These are phyloP conservation scores for Lithophane socia DNA, from an alignment of 2,888 invertebrate genomes.

Conservation along the genomic window DNA sequence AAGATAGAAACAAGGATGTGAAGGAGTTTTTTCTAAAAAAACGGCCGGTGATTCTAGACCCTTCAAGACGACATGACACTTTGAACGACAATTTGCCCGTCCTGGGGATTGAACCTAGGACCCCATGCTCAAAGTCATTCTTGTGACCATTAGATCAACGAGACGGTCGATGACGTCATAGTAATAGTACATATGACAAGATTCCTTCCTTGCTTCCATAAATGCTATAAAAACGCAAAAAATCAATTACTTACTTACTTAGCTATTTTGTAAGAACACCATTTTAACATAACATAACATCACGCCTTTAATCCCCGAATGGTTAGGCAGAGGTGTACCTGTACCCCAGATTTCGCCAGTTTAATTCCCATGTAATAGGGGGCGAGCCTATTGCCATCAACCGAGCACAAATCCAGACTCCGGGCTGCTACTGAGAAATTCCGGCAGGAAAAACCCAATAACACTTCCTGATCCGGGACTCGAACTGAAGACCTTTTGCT, in stretches of 20 bases:
- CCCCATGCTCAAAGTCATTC: background rate
- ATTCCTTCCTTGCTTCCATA: background rate
- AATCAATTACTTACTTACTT: background rate
- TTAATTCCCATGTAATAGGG: background rate
- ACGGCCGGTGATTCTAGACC: no score
- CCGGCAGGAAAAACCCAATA: background rate
- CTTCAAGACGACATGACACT: background rate
- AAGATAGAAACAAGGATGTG: no score
- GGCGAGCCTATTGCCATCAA: background rate
- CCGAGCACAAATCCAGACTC: no score
- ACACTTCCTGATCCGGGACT: background rate
- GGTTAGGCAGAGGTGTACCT: no score
- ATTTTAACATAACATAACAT: background rate
- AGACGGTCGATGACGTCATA: background rate
- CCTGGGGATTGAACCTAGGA: background rate
- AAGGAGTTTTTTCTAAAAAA: no score
- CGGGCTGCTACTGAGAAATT: background rate
- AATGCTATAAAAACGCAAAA: background rate
- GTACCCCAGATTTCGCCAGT: background rate
- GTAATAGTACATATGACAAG: background rate
- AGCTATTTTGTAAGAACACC: background rate
- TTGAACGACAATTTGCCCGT: background rate
- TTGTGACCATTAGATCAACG: background rate
- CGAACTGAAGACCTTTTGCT: background rate
- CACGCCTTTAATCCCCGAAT: no score